Conservation (phyloP, 2,113 vertebrate genomes). For the Chaenocephalus aceratus region DNA sequence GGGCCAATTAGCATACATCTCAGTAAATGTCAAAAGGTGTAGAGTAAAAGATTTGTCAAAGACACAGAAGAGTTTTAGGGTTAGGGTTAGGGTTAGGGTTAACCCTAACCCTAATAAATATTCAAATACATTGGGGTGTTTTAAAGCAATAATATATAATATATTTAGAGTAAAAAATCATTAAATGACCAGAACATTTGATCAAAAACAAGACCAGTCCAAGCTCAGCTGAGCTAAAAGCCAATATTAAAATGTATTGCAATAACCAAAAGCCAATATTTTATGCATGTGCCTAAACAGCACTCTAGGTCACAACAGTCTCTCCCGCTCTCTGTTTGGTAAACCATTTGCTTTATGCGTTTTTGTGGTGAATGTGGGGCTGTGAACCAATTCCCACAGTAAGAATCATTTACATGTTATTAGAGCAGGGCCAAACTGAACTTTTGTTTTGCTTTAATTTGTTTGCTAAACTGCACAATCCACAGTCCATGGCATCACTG, state of each 20-base stretch:
- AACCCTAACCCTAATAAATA: background rate
- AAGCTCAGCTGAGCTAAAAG: background rate
- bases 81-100: too few relatives aligned
- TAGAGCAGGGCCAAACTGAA: background rate
- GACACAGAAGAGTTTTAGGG: background rate
- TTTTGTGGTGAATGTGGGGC: constrained; percentile 34
- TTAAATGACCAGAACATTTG: background rate
- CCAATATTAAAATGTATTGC: background rate
- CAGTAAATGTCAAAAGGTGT: background rate
- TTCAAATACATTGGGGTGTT: background rate
- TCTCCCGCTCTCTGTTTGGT: background rate
- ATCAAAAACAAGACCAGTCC: background rate
- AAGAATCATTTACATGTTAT: background rate
- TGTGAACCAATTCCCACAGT: background rate
- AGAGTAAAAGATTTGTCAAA: background rate
- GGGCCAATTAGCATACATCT: background rate
- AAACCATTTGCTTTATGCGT: constrained; percentile 27
- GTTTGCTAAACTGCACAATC: background rate
- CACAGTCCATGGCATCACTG: background rate
- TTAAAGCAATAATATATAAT: background rate
- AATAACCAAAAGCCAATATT: background rate
- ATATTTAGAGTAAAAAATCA: too few relatives aligned
- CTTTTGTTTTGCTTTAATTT: background rate
- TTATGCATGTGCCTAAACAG: background rate
- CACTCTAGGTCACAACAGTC: background rate